Percentiles rank a stretch among this genome's conserved stretches.
Evolutionary conservation across 2,888 invertebrate genomes (phyloP).

Genomic region (Mantis religiosa): DNA sequence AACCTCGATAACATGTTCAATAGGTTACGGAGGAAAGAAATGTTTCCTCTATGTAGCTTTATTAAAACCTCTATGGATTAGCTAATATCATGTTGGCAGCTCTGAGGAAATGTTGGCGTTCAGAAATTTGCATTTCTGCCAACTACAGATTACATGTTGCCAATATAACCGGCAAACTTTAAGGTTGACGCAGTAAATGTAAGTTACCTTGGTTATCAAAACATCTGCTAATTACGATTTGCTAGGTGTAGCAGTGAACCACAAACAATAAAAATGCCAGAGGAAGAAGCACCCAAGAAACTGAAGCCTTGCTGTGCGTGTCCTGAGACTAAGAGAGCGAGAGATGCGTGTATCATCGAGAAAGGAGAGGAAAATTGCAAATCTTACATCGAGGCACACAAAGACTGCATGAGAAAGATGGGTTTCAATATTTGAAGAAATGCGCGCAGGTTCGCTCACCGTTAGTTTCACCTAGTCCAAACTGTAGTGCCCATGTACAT

Average conservation of each 20-base stretch:
- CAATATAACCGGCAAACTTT: neutral
- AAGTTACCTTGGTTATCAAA: neutral
- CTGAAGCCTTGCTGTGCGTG: constrained; percentile 95
- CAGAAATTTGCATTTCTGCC: neutral
- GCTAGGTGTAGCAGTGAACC: neutral
- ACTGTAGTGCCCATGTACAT: neutral
- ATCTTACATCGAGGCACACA: constrained; percentile 90
- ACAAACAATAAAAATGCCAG: neutral
- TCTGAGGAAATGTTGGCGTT: neutral
- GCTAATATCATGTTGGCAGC: neutral
- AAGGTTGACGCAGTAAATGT: neutral
- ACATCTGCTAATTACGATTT: neutral
- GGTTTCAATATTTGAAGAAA: constrained; percentile 86
- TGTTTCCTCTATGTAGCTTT: no score
- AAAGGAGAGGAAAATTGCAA: constrained; percentile 89
- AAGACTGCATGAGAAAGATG: constrained; percentile 90
- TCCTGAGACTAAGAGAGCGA: constrained; percentile 85
- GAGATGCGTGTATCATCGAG: constrained; percentile 88
- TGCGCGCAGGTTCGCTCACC: neutral
- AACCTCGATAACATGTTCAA: no score
- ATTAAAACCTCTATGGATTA: no score
- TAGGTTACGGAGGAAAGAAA: no score
- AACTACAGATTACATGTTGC: neutral
- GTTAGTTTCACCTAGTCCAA: neutral
- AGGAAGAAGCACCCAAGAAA: constrained; percentile 53